phyloP scores from a whole-genome alignment of 2,797 vertebrate genomes.

The Clarias pachynema region DNA sequence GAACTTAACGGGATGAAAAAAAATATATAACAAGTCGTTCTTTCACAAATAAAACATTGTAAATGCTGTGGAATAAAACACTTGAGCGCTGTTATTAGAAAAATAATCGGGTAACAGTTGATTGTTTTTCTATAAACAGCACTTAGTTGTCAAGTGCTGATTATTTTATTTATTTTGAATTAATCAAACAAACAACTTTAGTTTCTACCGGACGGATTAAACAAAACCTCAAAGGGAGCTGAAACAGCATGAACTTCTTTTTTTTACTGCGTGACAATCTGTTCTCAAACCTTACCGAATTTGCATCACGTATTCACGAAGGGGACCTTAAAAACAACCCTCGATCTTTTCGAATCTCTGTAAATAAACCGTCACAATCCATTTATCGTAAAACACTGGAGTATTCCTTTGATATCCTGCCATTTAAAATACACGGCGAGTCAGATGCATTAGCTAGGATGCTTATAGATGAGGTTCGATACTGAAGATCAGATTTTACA shows the following conservation, averaged over 20 bases:
- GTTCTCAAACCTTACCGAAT: not conserved
- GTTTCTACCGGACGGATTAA: not conserved
- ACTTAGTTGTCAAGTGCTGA: not conserved
- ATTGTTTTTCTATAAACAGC: not conserved
- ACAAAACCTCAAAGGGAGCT: no score
- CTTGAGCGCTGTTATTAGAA: no score
- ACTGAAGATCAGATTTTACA: not conserved
- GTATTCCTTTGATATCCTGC: slow-evolving; percentile 3
- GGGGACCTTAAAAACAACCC: not conserved
- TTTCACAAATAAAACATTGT: not conserved
- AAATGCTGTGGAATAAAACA: not conserved
- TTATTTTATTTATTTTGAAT: not conserved
- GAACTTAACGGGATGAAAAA: not conserved
- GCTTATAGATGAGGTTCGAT: not conserved
- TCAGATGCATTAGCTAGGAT: not conserved
- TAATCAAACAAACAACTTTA: slow-evolving; percentile 20
- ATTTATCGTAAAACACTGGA: not conserved
- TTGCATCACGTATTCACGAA: not conserved
- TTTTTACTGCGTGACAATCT: not conserved
- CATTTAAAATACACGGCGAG: not conserved
- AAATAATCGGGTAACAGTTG: not conserved
- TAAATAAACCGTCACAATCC: no score
- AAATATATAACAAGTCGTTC: no score
- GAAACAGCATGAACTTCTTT: not conserved
- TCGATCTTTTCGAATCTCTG: no score